Percentiles rank a stretch among this genome's conserved stretches.
phyloP scores from a whole-genome alignment of 2,888 invertebrate species.

The Cheiracanthium punctorium region DNA sequence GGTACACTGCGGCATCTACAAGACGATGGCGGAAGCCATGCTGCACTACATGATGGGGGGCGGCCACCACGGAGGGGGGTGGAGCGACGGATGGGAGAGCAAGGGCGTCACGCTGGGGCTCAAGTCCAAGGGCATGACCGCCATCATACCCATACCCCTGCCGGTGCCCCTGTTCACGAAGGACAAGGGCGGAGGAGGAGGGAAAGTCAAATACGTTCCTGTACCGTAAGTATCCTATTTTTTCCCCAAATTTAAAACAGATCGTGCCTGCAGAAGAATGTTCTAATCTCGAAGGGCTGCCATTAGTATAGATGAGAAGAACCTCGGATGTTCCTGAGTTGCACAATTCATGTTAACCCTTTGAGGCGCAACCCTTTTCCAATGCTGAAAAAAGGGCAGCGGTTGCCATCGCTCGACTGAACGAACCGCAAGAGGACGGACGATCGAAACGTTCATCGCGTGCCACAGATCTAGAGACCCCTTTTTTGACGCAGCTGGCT shows the following conservation, averaged over 20 bases:
- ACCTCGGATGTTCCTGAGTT: no score
- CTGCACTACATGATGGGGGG: conserved; percentile 31
- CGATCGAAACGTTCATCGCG: no score
- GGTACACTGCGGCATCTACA: conserved; percentile 28
- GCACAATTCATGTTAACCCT: no score
- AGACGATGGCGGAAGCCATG: conserved; percentile 59
- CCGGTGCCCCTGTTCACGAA: conserved; percentile 59
- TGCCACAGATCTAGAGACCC: no score
- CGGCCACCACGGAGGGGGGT: neutral
- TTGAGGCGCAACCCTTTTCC: no score
- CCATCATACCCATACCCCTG: conserved; percentile 56
- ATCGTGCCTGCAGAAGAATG: no score
- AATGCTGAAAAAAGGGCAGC: no score
- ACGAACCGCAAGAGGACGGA: no score
- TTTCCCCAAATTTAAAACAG: neutral
- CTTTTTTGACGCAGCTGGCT: no score
- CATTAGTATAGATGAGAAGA: no score
- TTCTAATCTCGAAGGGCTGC: no score
- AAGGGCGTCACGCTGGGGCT: conserved; percentile 50
- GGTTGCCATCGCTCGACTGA: no score
- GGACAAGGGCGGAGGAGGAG: conserved; percentile 40
- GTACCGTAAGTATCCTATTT: conserved; percentile 64
- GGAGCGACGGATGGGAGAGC: conserved; percentile 10
- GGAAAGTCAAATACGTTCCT: conserved; percentile 58
- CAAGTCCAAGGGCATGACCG: conserved; percentile 63